Base-by-base conservation (phyloP, 1,140 invertebrate species). In the Drosophila varians region DNA sequence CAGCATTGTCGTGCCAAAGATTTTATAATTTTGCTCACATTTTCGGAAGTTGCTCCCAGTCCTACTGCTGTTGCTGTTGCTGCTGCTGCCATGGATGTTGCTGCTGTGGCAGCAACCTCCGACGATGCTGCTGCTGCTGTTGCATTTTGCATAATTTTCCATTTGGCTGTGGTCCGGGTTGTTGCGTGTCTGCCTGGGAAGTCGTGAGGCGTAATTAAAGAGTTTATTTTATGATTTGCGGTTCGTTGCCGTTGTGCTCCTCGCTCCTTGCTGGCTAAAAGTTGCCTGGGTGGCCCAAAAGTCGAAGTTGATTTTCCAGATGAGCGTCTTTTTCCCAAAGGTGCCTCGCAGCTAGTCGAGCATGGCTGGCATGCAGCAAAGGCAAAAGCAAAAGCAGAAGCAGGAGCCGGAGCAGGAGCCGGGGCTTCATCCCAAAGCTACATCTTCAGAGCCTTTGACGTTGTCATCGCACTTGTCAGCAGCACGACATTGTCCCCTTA, bases 161-260 rank as follows among this genome's bases (percentile, higher is more conserved):
- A 84, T 86, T 84, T 78, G 77, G 60, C 51, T 56, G 40, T 73
- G 40, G 66, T 47, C 51, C 14, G 18, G 42, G 36, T 61, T 86
- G 74, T 84, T 84, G 80, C 76, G 77, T 87, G 80, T 62, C 64
- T 55, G 60, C 64, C 52, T 38, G 21, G 49, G 18, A 74, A 87
- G 76, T 84, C 82, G 80, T 86, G 80, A 84, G 80, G 76, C 82
- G 80, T 84, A 84, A 84, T 84, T 84, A 84, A 86, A 84, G 80
- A 84, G 80, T 84, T 87, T 84, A 84, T 84, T 84, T 80, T 86
- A 84, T 84, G 80, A 87, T 84, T 84, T 84, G 80, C 76, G 60
- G 79, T 78, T 74, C 51, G 69, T 61, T 57, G 6, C 34, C 36
- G 52, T 21, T 62, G 38, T 55, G 54, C 36, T 46, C 34, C 46